Evolutionary conservation across 2,888 invertebrate species (phyloP).

Genomic region (Amphimallon solstitiale): DNA sequence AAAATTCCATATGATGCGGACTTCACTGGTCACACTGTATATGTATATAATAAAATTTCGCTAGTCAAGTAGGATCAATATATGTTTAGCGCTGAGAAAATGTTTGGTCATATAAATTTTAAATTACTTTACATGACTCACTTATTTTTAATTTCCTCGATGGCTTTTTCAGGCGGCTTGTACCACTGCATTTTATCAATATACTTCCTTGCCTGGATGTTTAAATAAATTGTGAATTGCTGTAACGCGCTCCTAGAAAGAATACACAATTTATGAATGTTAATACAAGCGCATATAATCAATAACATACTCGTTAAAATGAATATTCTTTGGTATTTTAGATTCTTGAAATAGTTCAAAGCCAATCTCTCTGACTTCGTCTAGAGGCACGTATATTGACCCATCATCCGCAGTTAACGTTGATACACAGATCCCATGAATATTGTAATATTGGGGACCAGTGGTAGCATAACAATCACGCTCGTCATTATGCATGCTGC

Average conservation of each 20-base stretch:
- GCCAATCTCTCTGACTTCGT: slow-evolving; percentile 49
- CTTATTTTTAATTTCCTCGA: slow-evolving; percentile 27
- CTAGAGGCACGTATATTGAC: slow-evolving; percentile 48
- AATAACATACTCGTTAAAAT: slow-evolving; percentile 47
- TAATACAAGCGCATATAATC: background rate
- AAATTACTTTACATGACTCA: slow-evolving; percentile 9
- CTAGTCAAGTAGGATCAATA: too few relatives aligned
- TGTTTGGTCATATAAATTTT: too few relatives aligned
- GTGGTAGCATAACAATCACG: background rate
- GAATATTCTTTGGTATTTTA: slow-evolving; percentile 42
- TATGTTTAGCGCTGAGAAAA: too few relatives aligned
- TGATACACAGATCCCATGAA: slow-evolving; percentile 48
- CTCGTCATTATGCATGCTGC: slow-evolving; percentile 27
- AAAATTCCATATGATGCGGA: too few relatives aligned
- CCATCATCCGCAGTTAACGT: slow-evolving; percentile 46
- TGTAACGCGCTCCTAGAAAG: slow-evolving; percentile 41
- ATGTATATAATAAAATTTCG: too few relatives aligned
- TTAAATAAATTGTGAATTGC: slow-evolving; percentile 46
- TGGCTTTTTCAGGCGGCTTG: slow-evolving; percentile 3
- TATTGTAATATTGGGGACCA: slow-evolving; percentile 42
- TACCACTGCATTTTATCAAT: slow-evolving; percentile 36
- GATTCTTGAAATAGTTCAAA: slow-evolving; percentile 50
- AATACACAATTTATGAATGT: slow-evolving; percentile 6
- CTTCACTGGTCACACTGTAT: too few relatives aligned
- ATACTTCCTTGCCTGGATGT: slow-evolving; percentile 47